These are phyloP conservation scores for Geopemphigus sp. DNA, from an alignment of 1,140 invertebrate genomes.

Conservation along the genomic window DNA sequence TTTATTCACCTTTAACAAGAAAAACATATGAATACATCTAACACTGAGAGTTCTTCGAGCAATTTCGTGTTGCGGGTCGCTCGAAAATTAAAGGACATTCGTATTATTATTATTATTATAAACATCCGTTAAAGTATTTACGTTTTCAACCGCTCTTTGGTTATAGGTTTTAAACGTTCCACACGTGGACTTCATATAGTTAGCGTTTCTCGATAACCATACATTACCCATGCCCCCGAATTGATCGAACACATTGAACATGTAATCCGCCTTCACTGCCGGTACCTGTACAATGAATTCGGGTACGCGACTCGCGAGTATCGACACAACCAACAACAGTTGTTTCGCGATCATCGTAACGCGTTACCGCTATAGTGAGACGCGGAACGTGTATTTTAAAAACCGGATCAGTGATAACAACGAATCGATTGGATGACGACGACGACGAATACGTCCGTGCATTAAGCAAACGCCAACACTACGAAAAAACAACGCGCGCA, in stretches of 20 bases:
- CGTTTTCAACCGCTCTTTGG: neutral
- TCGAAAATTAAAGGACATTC: too few relatives aligned
- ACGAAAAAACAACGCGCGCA: too few relatives aligned
- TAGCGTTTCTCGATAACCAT: neutral
- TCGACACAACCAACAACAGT: neutral
- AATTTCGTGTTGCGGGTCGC: too few relatives aligned
- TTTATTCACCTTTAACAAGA: neutral
- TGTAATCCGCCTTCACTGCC: neutral
- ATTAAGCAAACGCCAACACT: too few relatives aligned
- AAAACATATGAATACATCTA: too few relatives aligned
- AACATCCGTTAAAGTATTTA: neutral
- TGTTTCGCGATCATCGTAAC: neutral
- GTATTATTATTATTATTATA: too few relatives aligned
- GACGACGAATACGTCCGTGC: too few relatives aligned
- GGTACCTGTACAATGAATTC: neutral
- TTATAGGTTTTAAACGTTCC: neutral
- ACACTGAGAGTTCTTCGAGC: too few relatives aligned
- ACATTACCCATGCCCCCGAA: neutral
- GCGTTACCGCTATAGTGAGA: too few relatives aligned
- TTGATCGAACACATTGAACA: neutral
- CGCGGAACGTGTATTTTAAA: too few relatives aligned
- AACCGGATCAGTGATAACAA: too few relatives aligned
- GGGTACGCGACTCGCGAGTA: neutral
- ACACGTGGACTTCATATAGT: neutral
- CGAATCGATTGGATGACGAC: too few relatives aligned